Evolutionary conservation across 2,797 vertebrate species (phyloP).

Genomic region (Enteromius afrohamiltoni): DNA sequence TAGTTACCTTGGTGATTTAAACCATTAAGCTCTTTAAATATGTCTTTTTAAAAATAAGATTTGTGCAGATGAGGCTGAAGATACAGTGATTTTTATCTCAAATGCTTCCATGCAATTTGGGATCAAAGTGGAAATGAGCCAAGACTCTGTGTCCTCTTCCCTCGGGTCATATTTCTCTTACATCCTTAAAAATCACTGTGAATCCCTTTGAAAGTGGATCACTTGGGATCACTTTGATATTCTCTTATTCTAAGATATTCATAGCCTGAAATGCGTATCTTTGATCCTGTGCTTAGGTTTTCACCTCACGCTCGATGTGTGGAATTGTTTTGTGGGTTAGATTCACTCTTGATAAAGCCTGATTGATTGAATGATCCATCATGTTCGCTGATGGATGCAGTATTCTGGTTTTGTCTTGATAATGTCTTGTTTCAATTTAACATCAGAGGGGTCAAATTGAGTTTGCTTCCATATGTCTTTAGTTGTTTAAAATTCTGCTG

Average conservation of each 20-base stretch:
- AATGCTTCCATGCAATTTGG: slow-evolving; percentile 33
- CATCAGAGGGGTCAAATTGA: neutral
- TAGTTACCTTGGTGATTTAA: neutral
- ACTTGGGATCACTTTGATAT: slow-evolving; percentile 41
- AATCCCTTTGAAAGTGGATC: slow-evolving; percentile 39
- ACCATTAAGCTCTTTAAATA: neutral
- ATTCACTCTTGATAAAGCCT: neutral
- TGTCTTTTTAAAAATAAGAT: neutral
- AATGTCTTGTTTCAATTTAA: neutral
- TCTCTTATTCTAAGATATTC: slow-evolving; percentile 27
- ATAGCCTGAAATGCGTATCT: slow-evolving; percentile 25
- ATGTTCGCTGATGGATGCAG: slow-evolving; percentile 1
- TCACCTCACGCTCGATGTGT: neutral
- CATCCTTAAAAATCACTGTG: slow-evolving; percentile 37
- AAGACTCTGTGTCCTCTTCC: slow-evolving; percentile 13
- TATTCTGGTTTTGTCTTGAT: neutral
- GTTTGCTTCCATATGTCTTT: neutral
- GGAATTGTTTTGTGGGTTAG: neutral
- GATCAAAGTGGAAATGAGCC: slow-evolving; percentile 48
- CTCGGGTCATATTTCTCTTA: slow-evolving; percentile 11
- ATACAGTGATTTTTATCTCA: slow-evolving; percentile 33
- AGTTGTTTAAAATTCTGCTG: neutral
- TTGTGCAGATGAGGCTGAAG: slow-evolving; percentile 15
- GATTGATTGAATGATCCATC: neutral
- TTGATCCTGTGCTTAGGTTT: slow-evolving; percentile 56